Conservation (phyloP, 2,797 vertebrate genomes). For the Gymnodraco acuticeps region DNA sequence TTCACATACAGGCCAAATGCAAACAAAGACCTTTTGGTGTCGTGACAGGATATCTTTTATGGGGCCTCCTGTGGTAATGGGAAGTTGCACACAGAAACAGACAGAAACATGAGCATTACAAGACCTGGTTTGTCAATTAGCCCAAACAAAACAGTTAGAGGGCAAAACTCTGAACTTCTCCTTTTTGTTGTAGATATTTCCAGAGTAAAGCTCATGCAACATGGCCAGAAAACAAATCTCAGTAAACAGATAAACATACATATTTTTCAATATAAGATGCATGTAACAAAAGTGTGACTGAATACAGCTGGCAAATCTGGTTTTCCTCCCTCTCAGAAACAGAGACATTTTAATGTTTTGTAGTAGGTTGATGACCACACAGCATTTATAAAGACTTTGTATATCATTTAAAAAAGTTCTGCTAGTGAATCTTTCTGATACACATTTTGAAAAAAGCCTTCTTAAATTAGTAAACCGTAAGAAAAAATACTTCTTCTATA, state of each 20-base stretch:
- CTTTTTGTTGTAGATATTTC: constrained; percentile 5
- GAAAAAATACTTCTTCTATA: too few relatives aligned
- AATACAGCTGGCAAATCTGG: neutral
- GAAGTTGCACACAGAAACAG: constrained; percentile 65
- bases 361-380: neutral
- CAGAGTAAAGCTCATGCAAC: neutral
- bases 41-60: constrained; percentile 74
- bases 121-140: constrained; percentile 77
- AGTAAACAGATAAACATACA: neutral
- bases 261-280: neutral
- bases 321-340: neutral
- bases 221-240: neutral
- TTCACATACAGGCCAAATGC: constrained; percentile 61
- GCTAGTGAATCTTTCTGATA: too few relatives aligned
- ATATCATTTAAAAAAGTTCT: too few relatives aligned
- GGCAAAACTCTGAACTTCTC: constrained; percentile 43
- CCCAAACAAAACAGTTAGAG: constrained; percentile 55
- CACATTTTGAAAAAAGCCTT: too few relatives aligned
- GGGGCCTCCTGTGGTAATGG: constrained; percentile 65
- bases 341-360: neutral
- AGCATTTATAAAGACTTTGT: neutral
- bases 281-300: neutral
- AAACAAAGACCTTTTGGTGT: constrained; percentile 80
- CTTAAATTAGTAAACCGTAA: neutral
- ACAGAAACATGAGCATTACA: constrained; percentile 64